Conservation (phyloP, 2,888 invertebrate genomes). For the Callyntrura guangdongensis region DNA sequence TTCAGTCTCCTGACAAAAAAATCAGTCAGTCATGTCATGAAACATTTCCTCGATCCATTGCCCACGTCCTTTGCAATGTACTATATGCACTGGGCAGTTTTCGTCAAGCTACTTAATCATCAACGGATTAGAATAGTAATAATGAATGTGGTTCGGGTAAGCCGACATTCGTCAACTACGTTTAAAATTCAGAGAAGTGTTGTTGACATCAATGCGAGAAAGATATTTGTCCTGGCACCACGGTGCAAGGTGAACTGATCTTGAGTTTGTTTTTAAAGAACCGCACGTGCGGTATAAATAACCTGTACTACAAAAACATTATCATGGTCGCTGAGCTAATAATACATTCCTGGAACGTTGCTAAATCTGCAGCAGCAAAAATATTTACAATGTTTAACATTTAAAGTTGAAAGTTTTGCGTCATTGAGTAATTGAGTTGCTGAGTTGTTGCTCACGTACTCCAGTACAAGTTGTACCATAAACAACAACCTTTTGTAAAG, state of each 20-base stretch:
- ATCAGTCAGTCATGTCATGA: neutral
- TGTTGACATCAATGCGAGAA: too few relatives aligned
- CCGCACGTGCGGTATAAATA: slow-evolving; percentile 63
- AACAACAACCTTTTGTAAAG: too few relatives aligned
- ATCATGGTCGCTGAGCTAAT: neutral
- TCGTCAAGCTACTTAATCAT: slow-evolving; percentile 61
- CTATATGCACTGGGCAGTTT: too few relatives aligned
- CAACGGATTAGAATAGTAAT: slow-evolving; percentile 54
- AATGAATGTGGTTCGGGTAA: slow-evolving; percentile 13
- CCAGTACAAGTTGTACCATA: too few relatives aligned
- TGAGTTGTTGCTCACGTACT: too few relatives aligned
- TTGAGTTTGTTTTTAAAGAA: too few relatives aligned
- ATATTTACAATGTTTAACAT: too few relatives aligned
- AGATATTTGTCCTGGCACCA: too few relatives aligned
- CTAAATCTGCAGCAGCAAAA: neutral
- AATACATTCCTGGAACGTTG: neutral
- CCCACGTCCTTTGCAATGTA: neutral
- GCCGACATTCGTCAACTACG: slow-evolving; percentile 19
- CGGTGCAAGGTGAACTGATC: too few relatives aligned
- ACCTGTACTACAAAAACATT: slow-evolving; percentile 45
- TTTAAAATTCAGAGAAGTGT: too few relatives aligned
- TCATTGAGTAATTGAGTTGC: too few relatives aligned
- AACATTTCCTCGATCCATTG: neutral
- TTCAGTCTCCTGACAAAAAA: neutral
- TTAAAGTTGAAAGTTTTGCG: neutral